phyloP scores from a whole-genome alignment of 2,888 invertebrate genomes.

The Eledona agricola region DNA sequence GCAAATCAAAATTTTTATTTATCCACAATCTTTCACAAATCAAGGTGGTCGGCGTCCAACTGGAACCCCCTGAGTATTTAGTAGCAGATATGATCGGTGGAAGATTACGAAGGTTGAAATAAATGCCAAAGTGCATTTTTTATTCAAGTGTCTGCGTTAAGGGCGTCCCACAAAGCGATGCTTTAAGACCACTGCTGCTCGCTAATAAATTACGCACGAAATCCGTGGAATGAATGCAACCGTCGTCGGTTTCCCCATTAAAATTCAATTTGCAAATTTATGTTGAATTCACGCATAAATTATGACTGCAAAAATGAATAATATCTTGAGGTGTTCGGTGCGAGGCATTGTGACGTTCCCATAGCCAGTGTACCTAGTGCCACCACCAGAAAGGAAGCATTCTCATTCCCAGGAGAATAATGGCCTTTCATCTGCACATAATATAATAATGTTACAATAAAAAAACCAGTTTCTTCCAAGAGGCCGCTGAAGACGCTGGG shows the following conservation, averaged over 20 bases:
- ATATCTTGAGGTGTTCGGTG: slow-evolving; percentile 18
- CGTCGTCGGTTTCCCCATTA: slow-evolving; percentile 1
- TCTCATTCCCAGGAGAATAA: slow-evolving; percentile 49
- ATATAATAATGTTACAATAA: slow-evolving; percentile 47
- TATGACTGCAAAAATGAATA: slow-evolving; percentile 15
- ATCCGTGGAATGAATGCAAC: too few species aligned
- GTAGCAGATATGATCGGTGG: too few species aligned
- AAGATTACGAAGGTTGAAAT: too few species aligned
- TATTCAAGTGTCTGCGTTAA: neutral
- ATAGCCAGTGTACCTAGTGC: slow-evolving; percentile 19
- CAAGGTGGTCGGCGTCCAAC: too few species aligned
- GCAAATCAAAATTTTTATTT: too few species aligned
- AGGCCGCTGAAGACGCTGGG: slow-evolving; percentile 26
- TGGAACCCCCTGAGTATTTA: too few species aligned
- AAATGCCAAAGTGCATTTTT: too few species aligned
- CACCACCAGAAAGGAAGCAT: slow-evolving; percentile 42
- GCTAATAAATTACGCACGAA: too few species aligned
- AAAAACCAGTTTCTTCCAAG: slow-evolving; percentile 44
- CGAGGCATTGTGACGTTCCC: slow-evolving; percentile 26
- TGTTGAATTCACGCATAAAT: slow-evolving; percentile 24
- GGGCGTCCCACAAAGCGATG: neutral
- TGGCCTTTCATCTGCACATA: slow-evolving; percentile 48
- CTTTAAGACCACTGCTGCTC: too few species aligned
- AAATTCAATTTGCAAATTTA: slow-evolving; percentile 25
- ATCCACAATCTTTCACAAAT: too few species aligned